Conservation (phyloP, 2,113 vertebrate genomes). For the Tiliqua scincoides region DNA sequence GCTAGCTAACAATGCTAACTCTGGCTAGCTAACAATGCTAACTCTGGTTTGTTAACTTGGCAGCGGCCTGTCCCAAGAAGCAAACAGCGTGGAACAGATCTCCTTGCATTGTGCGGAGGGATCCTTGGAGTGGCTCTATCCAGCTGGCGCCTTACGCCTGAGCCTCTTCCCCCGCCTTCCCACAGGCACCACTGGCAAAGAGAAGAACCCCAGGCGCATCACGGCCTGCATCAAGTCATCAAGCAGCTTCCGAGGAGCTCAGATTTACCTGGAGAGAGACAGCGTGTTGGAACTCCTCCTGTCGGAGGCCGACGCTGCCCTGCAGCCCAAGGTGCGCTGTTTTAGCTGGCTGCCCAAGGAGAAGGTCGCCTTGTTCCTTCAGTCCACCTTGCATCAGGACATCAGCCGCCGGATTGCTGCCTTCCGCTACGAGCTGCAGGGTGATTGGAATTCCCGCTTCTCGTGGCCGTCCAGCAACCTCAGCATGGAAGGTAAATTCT, state of each 20-base stretch:
- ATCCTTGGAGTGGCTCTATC: slow-evolving; percentile 89
- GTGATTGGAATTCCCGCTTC: slow-evolving; percentile 78
- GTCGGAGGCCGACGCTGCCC: slow-evolving; percentile 72
- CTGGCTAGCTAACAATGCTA: not conserved
- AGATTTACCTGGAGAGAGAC: slow-evolving; percentile 89
- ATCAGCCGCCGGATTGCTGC: slow-evolving; percentile 91
- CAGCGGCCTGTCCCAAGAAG: slow-evolving; percentile 90
- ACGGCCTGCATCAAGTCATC: slow-evolving; percentile 86
- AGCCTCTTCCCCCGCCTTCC: slow-evolving; percentile 85
- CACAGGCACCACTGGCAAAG: slow-evolving; percentile 65
- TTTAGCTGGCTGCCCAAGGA: slow-evolving; percentile 85
- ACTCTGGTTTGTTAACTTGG: not conserved
- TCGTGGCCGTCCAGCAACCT: slow-evolving; percentile 75
- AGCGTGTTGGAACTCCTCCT: slow-evolving; percentile 88
- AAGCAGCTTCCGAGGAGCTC: slow-evolving; percentile 85
- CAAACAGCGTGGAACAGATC: slow-evolving; percentile 90
- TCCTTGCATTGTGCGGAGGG: slow-evolving; percentile 88
- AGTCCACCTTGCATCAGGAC: slow-evolving; percentile 89
- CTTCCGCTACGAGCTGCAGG: slow-evolving; percentile 88
- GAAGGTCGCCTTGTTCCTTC: slow-evolving; percentile 88
- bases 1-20: too few relatives aligned
- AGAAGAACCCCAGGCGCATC: slow-evolving; percentile 68
- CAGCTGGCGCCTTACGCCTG: slow-evolving; percentile 87
- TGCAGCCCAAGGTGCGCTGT: slow-evolving; percentile 79
- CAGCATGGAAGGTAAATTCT: slow-evolving; percentile 78